Conservation (phyloP, 2,113 vertebrate genomes). For the Alethe diademata region DNA sequence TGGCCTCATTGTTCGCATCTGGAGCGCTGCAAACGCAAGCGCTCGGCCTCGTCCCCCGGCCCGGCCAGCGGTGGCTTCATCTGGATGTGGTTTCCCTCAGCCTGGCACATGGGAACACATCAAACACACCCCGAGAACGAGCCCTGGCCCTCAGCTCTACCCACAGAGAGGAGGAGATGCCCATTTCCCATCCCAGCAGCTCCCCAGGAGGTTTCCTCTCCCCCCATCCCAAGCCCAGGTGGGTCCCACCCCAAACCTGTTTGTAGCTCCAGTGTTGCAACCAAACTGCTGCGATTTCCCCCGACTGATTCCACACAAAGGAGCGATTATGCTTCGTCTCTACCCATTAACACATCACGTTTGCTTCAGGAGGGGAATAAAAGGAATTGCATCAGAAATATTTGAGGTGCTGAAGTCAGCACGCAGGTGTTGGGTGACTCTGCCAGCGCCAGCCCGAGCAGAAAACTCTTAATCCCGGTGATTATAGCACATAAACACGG, state of each 20-base stretch:
- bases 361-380: neutral
- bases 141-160: neutral
- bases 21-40: neutral
- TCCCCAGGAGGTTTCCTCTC: neutral
- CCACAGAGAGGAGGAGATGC: neutral
- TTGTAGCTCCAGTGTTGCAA: neutral
- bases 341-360: neutral
- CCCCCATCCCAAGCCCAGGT: rapidly evolving
- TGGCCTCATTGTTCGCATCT: constrained; percentile 40
- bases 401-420: constrained; percentile 43
- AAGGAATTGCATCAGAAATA: neutral
- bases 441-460: neutral
- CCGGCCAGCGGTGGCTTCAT: neutral
- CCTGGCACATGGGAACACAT: neutral
- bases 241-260: neutral
- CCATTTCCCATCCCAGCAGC: neutral
- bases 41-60: neutral
- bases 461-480: neutral
- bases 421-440: neutral
- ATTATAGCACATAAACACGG: neutral
- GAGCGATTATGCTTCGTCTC: neutral
- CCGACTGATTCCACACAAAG: neutral
- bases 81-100: neutral
- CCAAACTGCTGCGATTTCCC: neutral
- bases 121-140: neutral